A percentile compares a stretch with the other conserved stretches of the same genome.
Conservation (phyloP, 2,113 vertebrate species). For the Cacatua alba region DNA sequence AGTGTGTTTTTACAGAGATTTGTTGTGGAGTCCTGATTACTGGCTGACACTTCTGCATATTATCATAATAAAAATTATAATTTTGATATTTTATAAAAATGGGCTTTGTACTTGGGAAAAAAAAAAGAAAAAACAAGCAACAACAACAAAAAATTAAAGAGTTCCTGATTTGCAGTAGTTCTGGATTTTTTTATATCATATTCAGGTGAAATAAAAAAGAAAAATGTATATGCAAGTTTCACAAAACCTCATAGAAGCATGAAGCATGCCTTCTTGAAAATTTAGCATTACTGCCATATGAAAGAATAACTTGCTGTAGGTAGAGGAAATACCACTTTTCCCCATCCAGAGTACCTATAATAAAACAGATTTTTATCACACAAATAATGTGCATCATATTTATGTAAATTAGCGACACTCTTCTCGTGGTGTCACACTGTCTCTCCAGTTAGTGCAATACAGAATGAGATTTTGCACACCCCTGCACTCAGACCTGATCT, state of each 20-base stretch:
- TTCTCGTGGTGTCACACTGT: neutral
- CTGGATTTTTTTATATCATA: neutral
- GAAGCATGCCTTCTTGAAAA: neutral
- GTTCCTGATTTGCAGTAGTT: neutral
- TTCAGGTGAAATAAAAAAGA: neutral
- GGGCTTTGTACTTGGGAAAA: accelerated
- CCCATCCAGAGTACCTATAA: neutral
- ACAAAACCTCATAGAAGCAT: neutral
- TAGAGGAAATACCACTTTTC: neutral
- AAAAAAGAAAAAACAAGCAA: neutral
- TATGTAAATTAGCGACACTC: neutral
- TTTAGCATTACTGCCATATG: neutral
- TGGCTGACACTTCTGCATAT: neutral
- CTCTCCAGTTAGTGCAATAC: neutral
- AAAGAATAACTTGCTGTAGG: neutral
- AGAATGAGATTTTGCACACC: neutral
- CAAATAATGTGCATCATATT: neutral
- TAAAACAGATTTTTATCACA: neutral
- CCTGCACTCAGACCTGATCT: neutral
- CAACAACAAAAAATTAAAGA: neutral
- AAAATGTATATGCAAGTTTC: neutral
- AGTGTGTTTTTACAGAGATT: neutral
- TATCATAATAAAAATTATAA: neutral
- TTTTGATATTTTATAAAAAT: neutral
- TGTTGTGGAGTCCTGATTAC: neutral